Conservation (phyloP, 2,888 invertebrate genomes). For the Lumbricus terrestris region DNA sequence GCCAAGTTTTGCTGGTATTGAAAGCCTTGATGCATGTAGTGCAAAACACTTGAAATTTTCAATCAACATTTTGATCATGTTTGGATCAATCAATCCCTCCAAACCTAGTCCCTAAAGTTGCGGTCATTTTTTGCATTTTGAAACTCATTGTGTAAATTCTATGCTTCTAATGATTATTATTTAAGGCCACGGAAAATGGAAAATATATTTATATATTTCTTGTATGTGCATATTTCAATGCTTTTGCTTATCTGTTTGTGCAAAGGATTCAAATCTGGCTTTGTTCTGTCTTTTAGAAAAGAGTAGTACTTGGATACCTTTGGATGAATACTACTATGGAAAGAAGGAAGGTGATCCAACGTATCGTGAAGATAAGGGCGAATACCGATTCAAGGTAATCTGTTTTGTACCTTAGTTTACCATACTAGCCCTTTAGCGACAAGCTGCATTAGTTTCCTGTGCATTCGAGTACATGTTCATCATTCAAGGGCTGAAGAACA, state of each 20-base stretch:
- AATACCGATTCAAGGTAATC: conserved; percentile 56
- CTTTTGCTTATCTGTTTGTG: too few relatives aligned
- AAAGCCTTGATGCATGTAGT: neutral
- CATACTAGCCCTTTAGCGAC: neutral
- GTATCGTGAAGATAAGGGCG: conserved; percentile 53
- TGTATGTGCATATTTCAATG: too few relatives aligned
- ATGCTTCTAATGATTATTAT: neutral
- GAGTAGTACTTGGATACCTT: conserved; percentile 48
- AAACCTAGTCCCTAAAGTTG: neutral
- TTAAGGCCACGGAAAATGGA: neutral
- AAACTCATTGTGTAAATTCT: neutral
- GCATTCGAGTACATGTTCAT: too few relatives aligned
- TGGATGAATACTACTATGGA: conserved; percentile 58
- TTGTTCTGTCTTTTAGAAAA: conserved; percentile 36
- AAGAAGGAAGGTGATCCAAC: conserved; percentile 52
- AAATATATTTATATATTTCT: neutral
- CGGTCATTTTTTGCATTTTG: neutral
- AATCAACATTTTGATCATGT: neutral
- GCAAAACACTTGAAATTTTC: neutral
- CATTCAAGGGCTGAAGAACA: too few relatives aligned
- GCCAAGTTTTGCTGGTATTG: neutral
- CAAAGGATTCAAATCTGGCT: too few relatives aligned
- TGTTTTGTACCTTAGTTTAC: too few relatives aligned
- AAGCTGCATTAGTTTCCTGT: too few relatives aligned
- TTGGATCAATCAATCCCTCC: neutral